Evolutionary conservation across 2,888 invertebrate genomes (phyloP), one percentile per base, ranked within the genome.

Genomic region (Metopia argyrocephala): DNA sequence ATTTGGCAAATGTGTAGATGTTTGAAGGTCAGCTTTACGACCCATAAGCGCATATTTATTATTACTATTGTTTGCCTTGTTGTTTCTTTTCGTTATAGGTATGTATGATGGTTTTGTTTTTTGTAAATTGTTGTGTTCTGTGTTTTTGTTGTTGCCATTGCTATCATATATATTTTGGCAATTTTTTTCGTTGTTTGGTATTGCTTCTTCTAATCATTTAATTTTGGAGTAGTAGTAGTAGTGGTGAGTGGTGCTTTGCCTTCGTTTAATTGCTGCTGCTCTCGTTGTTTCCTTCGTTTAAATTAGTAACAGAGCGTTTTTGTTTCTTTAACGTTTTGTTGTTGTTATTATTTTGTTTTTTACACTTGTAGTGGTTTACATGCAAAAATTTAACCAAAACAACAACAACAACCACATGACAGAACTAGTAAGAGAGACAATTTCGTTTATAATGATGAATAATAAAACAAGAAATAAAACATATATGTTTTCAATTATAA

Each of bases 11-110:
- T 86, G 86, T 87, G 86, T 87, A 86, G 85, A 86, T 87, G 86
- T 88, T 89, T 89, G 89, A 89, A 89, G 89, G 89, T 89, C 89
- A 89, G 90, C 90, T 89, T 89, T 90, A 89, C 90, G 90, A 88
- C 88, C 89, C 88, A 88, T 86, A 89, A 89, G 89, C 88, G 86
- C 85, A 85, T 85, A 78, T 82, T 85, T 82, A 78, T 85, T 82
- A 78, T 70, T 85, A 80, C 69, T 83, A 76, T 86, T 82, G 66
- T 66, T 23, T 15, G 69, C 57, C 25, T 45, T 68, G 54, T 38
- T 61, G 65, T 64, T 56, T 50, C 28, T 56, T 73, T 46, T 68
- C 68, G 64, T 65, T 62, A 48, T 79, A 31, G 48, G 75, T 50
- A 52, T 38, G 59, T 61, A 15, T 45, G 56, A 12, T 9, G 9